These are phyloP conservation scores for Neoseiulus cucumeris DNA, from an alignment of 1,140 invertebrate species.

Conservation along the genomic window DNA sequence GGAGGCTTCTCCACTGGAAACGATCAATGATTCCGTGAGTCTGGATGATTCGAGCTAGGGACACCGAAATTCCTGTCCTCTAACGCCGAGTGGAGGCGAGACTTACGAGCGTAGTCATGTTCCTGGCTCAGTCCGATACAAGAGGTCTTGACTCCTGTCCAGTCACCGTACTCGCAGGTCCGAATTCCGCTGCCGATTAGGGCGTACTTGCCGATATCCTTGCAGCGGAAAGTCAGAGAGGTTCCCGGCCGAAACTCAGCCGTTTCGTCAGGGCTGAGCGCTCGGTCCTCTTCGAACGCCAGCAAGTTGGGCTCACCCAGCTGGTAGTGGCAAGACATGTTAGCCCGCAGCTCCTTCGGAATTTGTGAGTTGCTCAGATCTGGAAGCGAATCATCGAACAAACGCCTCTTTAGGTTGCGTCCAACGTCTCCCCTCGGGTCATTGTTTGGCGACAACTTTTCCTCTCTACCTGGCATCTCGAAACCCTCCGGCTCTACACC, in stretches of 20 bases:
- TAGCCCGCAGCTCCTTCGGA: slow-evolving; percentile 23
- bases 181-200: slow-evolving; percentile 38
- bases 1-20: slow-evolving; percentile 67
- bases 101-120: slow-evolving; percentile 57
- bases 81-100: background rate
- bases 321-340: slow-evolving; percentile 47
- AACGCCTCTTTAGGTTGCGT: background rate
- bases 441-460: too few species aligned
- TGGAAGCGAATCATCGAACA: background rate
- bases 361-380: background rate
- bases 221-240: slow-evolving; percentile 44
- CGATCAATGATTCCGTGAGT: too few species aligned
- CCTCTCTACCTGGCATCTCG: too few species aligned
- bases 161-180: slow-evolving; percentile 48
- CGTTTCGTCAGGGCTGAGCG: slow-evolving; percentile 42
- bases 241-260: slow-evolving; percentile 53
- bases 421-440: too few species aligned
- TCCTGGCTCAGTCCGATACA: slow-evolving; percentile 62
- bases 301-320: slow-evolving; percentile 55
- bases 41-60: too few species aligned
- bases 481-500: too few species aligned
- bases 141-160: slow-evolving; percentile 50
- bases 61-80: background rate
- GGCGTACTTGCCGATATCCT: slow-evolving; percentile 52
- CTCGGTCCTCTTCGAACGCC: slow-evolving; percentile 52